Evolutionary conservation across 2,888 invertebrate species (phyloP).

Genomic region (Petrolisthes manimaculis): DNA sequence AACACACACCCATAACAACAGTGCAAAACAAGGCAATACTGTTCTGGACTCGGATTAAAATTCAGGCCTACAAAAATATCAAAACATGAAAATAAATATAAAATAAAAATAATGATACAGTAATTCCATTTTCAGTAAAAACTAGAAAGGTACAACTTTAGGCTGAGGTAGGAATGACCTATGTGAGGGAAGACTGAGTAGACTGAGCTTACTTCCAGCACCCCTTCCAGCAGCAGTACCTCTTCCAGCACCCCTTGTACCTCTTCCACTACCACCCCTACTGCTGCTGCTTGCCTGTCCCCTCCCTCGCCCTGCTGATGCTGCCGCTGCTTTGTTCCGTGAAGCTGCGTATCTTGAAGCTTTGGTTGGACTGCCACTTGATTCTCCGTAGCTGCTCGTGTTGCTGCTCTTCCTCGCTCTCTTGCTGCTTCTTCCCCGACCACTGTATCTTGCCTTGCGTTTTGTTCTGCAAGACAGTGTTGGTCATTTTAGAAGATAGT

Average conservation of each 20-base stretch:
- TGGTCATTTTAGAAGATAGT: neutral
- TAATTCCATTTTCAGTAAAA: neutral
- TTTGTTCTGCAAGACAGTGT: slow-evolving; percentile 28
- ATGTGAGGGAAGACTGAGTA: slow-evolving; percentile 17
- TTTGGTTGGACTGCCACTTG: neutral
- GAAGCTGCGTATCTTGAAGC: slow-evolving; percentile 28
- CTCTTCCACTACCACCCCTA: neutral
- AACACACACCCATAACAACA: no score
- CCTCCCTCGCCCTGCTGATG: neutral
- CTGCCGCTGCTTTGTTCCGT: slow-evolving; percentile 21
- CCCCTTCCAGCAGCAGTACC: neutral
- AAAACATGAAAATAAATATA: no score
- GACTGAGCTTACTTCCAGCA: neutral
- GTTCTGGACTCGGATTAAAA: no score
- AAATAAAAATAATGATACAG: neutral
- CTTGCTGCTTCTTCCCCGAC: slow-evolving; percentile 23
- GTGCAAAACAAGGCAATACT: no score
- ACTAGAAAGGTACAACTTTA: slow-evolving; percentile 11
- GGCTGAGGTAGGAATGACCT: slow-evolving; percentile 39
- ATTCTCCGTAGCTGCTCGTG: neutral
- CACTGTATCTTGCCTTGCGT: slow-evolving; percentile 30
- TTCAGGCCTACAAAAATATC: no score
- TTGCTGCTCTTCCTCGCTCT: neutral
- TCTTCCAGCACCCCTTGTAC: neutral
- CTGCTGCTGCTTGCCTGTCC: neutral